Conservation (phyloP, 1,140 invertebrate genomes). For the Sycophaga agraensis region DNA sequence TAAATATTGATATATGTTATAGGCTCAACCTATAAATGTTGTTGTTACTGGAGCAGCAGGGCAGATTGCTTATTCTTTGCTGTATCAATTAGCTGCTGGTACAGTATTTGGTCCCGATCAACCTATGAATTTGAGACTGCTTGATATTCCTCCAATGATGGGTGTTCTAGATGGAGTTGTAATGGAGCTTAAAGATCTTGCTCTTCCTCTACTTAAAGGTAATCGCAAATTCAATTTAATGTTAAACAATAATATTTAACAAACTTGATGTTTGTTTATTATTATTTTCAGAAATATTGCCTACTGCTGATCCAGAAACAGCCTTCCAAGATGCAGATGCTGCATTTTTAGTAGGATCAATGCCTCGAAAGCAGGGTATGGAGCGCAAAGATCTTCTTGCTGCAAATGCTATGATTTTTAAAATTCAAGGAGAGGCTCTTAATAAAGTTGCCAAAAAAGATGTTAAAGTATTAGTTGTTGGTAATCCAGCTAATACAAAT, state of each 20-base stretch:
- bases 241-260: too few relatives aligned
- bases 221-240: too few relatives aligned
- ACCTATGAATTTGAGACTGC: slow-evolving; percentile 83
- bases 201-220: slow-evolving; percentile 83
- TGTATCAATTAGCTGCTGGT: slow-evolving; percentile 93
- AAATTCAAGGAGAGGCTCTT: slow-evolving; percentile 90
- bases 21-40: slow-evolving; percentile 85
- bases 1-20: slow-evolving; percentile 36
- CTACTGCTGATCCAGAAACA: slow-evolving; percentile 82
- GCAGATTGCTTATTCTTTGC: slow-evolving; percentile 96
- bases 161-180: slow-evolving; percentile 93
- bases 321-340: slow-evolving; percentile 97
- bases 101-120: slow-evolving; percentile 94
- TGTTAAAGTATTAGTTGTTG: slow-evolving; percentile 96
- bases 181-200: slow-evolving; percentile 96
- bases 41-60: slow-evolving; percentile 97
- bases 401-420: slow-evolving; percentile 99
- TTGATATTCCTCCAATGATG: slow-evolving; percentile 96
- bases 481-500: slow-evolving; percentile 99
- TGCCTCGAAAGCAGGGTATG: slow-evolving; percentile 99
- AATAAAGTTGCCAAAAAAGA: slow-evolving; percentile 92
- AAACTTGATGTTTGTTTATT: neutral
- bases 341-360: slow-evolving; percentile 97
- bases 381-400: slow-evolving; percentile 94
- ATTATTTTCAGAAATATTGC: slow-evolving; percentile 68